Evolutionary conservation across 2,113 vertebrate genomes (phyloP).

Genomic region (Columbina picui): DNA sequence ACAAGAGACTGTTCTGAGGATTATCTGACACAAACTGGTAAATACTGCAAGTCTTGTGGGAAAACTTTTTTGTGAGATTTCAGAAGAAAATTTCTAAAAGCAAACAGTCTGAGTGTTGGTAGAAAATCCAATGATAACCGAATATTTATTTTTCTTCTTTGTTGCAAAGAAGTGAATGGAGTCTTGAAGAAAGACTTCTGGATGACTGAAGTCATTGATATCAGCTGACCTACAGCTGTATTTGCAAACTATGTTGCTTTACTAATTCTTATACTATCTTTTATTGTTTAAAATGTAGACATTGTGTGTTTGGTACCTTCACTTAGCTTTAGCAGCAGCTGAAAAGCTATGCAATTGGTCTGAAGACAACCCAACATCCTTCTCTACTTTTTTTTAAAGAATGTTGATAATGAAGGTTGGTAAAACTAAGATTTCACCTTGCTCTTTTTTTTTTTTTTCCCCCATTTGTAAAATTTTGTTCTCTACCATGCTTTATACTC

Average conservation of each 20-base stretch:
- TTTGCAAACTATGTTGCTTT: neutral
- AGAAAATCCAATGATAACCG: neutral
- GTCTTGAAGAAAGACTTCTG: neutral
- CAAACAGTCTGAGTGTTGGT: neutral
- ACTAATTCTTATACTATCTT: neutral
- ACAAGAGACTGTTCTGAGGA: neutral
- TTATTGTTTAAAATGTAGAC: neutral
- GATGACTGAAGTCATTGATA: neutral
- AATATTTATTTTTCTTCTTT: neutral
- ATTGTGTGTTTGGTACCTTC: neutral
- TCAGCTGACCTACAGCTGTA: neutral
- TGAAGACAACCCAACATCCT: neutral
- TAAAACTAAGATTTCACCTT: neutral
- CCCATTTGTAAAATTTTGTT: neutral
- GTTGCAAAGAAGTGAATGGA: neutral
- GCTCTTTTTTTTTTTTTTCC: neutral
- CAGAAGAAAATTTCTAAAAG: neutral
- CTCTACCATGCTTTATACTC: neutral
- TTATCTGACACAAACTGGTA: neutral
- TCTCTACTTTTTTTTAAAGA: neutral
- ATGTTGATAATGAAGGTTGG: neutral
- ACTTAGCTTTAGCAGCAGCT: neutral
- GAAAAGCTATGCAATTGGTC: neutral
- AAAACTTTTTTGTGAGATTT: neutral
- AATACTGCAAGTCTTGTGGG: neutral